Conservation (phyloP, 2,888 invertebrate species). For the Pachymerium ferrugineum region DNA sequence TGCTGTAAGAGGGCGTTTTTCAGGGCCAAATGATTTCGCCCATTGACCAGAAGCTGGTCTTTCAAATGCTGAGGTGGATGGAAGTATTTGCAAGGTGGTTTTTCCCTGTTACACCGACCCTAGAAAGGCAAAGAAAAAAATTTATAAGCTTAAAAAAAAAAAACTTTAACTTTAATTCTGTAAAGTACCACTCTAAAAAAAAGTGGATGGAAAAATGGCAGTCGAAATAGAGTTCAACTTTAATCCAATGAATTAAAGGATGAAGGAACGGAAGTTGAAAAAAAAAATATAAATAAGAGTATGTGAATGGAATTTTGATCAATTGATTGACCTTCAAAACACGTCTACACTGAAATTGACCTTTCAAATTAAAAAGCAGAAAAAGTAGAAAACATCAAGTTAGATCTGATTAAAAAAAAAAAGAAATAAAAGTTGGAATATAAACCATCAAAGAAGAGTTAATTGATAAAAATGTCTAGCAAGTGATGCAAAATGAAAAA, state of each 20-base stretch:
- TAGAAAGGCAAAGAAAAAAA: slow-evolving; percentile 53
- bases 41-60: slow-evolving; percentile 99
- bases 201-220: too few relatives aligned
- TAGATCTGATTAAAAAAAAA: too few relatives aligned
- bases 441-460: too few relatives aligned
- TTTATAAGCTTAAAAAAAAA: not conserved
- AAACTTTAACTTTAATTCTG: too few relatives aligned
- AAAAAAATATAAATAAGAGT: not conserved
- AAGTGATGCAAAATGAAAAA: not conserved
- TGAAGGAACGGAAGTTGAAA: not conserved
- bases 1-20: slow-evolving; percentile 97
- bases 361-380: not conserved
- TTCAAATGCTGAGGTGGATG: slow-evolving; percentile 99
- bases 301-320: not conserved
- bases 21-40: slow-evolving; percentile 96
- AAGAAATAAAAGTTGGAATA: not conserved
- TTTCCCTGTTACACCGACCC: slow-evolving; percentile 99
- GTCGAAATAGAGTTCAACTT: not conserved
- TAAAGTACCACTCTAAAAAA: too few relatives aligned
- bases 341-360: not conserved
- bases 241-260: not conserved
- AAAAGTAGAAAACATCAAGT: too few relatives aligned
- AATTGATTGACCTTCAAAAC: not conserved
- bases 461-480: too few relatives aligned
- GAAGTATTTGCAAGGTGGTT: slow-evolving; percentile 99